Evolutionary conservation across 2,113 vertebrate genomes (phyloP).

Genomic region (Phainopepla nitens): DNA sequence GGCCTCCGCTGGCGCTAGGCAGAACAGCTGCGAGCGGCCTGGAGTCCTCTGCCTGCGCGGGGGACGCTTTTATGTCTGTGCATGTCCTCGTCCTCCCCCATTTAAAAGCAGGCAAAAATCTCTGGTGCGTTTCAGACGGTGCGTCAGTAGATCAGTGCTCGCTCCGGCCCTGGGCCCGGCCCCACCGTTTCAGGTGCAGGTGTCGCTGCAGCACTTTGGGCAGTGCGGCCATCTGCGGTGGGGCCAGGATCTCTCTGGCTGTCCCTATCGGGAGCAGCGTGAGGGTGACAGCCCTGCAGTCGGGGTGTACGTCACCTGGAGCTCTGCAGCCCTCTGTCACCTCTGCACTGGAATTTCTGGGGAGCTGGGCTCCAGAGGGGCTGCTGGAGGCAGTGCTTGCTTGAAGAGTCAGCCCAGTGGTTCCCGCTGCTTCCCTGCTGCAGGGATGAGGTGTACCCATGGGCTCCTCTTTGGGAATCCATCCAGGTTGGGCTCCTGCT

Average conservation of each 20-base stretch:
- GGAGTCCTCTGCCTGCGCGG: neutral
- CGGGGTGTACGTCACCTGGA: neutral
- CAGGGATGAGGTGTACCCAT: neutral
- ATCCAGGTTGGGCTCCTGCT: neutral
- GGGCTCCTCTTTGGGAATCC: neutral
- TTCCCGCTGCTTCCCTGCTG: neutral
- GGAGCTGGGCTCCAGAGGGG: neutral
- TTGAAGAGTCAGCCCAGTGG: neutral
- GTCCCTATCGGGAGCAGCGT: neutral
- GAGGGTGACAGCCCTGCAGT: neutral
- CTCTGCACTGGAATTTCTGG: neutral
- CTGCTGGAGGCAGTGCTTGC: neutral
- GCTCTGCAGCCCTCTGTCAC: neutral
- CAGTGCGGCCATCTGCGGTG: neutral
- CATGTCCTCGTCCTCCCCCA: too few relatives aligned
- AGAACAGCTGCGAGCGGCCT: accelerated
- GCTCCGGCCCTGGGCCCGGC: neutral
- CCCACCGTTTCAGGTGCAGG: neutral
- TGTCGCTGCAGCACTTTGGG: neutral
- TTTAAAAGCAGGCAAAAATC: neutral
- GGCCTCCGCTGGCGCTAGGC: neutral
- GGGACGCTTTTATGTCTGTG: neutral
- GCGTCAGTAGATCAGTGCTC: accelerated
- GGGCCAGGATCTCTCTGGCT: neutral
- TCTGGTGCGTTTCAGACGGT: accelerated